phyloP scores from a whole-genome alignment of 2,113 vertebrate species.

The Turdus rufiventris region DNA sequence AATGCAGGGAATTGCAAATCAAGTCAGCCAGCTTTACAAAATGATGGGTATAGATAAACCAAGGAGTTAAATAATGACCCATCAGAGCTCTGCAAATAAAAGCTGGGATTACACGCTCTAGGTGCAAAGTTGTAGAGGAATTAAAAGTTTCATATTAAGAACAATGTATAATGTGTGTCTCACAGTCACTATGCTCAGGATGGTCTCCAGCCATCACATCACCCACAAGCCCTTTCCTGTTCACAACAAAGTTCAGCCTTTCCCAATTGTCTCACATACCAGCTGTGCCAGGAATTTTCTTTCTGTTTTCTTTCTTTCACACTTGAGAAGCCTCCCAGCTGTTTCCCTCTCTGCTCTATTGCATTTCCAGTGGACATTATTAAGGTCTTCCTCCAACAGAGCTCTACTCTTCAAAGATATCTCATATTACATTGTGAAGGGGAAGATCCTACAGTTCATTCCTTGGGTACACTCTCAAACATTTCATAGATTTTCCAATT shows the following conservation, averaged over 20 bases:
- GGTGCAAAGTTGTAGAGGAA: not conserved
- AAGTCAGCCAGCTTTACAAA: not conserved
- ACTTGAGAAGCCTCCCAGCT: not conserved
- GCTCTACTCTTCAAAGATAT: not conserved
- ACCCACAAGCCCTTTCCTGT: not conserved
- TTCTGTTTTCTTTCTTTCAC: not conserved
- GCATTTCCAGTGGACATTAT: not conserved
- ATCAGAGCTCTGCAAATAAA: accelerated
- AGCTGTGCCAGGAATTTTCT: no score
- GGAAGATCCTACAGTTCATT: not conserved
- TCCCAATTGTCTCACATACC: not conserved
- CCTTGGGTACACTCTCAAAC: not conserved
- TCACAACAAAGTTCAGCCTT: not conserved
- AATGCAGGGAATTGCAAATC: not conserved
- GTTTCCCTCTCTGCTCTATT: not conserved
- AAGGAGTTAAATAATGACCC: not conserved
- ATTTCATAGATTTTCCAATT: not conserved
- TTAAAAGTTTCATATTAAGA: not conserved
- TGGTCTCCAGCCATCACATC: not conserved
- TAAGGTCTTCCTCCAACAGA: not conserved
- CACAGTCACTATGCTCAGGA: not conserved
- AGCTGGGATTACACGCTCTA: not conserved
- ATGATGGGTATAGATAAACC: not conserved
- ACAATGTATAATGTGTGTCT: not conserved
- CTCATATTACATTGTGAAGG: not conserved